A percentile compares a stretch with the other conserved stretches of the same genome.
Conservation (phyloP, 2,113 vertebrate genomes). For the Platichthys stellatus region DNA sequence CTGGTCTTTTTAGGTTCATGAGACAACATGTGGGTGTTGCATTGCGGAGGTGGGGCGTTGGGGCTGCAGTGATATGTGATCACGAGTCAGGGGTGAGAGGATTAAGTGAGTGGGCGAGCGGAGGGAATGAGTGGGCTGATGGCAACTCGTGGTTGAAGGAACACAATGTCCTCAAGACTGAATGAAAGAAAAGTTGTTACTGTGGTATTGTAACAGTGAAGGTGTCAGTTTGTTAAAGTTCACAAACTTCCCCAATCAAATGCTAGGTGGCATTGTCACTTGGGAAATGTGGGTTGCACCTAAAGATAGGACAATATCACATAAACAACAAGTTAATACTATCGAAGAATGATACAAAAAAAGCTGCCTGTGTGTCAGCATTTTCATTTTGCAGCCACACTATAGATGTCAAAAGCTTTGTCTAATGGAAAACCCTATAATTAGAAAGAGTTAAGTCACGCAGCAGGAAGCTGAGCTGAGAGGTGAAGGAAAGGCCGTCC, state of each 20-base stretch:
- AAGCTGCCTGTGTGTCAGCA: neutral
- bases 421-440: constrained; percentile 37
- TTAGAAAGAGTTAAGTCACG: constrained; percentile 30
- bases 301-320: neutral
- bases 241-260: constrained; percentile 32
- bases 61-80: constrained; percentile 20
- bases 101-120: constrained; percentile 34
- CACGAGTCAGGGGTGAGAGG: constrained; percentile 35
- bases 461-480: constrained; percentile 9
- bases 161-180: constrained; percentile 34
- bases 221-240: neutral
- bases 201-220: neutral
- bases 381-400: constrained; percentile 3
- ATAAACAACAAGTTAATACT: neutral
- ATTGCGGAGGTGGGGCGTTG: constrained; percentile 8
- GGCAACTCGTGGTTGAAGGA: constrained; percentile 23
- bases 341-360: neutral
- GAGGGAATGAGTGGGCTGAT: constrained; percentile 42
- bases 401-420: neutral
- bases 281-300: constrained; percentile 12
- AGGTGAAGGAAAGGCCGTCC: constrained; percentile 42
- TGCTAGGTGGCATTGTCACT: constrained; percentile 2
- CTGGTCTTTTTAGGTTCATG: constrained; percentile 55
- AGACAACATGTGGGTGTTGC: constrained; percentile 71
- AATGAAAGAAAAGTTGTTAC: constrained; percentile 34